Percentiles rank a stretch among this genome's conserved stretches.
phyloP scores from a whole-genome alignment of 2,888 invertebrate genomes.

The Gari tellinella region DNA sequence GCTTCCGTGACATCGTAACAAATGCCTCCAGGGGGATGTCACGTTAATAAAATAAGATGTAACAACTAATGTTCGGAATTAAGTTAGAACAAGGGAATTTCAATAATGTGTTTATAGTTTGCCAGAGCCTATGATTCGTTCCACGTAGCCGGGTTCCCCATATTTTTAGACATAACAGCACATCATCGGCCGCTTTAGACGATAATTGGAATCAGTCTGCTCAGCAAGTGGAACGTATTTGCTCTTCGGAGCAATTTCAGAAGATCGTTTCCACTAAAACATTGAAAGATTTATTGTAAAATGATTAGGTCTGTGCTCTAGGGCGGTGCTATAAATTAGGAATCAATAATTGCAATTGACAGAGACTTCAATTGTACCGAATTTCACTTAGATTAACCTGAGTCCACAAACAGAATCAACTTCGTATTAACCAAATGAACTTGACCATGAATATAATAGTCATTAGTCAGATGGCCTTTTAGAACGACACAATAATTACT shows the following conservation, averaged over 20 bases:
- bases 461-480: no score
- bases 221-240: constrained; percentile 50
- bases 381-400: no score
- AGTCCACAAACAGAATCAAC: not conserved
- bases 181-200: constrained; percentile 33
- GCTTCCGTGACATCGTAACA: no score
- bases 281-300: constrained; percentile 50
- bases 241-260: constrained; percentile 47
- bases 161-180: constrained; percentile 36
- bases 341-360: constrained; percentile 35
- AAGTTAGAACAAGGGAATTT: constrained; percentile 12
- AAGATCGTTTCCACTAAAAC: constrained; percentile 31
- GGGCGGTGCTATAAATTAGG: constrained; percentile 39
- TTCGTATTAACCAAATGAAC: no score
- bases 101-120: constrained; percentile 51
- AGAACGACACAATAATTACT: no score
- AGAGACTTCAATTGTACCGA: constrained; percentile 12
- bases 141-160: constrained; percentile 33
- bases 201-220: constrained; percentile 52
- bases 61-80: no score
- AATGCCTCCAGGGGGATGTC: no score
- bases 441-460: no score
- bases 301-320: constrained; percentile 47
- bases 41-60: no score
- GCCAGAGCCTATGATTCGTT: constrained; percentile 45